phyloP scores from a whole-genome alignment of 37 sponge, comb jelly and placozoan species.

The Haliclona indistincta region DNA sequence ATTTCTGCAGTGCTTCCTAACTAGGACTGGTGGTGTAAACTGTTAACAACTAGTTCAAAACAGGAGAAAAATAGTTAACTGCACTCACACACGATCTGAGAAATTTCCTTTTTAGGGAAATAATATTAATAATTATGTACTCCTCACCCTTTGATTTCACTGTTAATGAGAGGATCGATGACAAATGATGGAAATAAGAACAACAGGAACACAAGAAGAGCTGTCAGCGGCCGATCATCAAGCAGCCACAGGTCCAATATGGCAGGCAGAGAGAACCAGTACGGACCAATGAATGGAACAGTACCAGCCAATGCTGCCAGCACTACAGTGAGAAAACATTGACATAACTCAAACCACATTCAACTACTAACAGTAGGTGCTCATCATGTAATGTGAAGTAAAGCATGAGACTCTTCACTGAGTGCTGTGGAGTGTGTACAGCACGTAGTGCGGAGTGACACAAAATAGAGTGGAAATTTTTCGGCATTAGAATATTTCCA shows the following conservation, averaged over 20 bases:
- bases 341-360: background rate
- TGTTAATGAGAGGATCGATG: conserved; percentile 86
- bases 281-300: conserved; percentile 90
- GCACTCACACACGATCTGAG: background rate
- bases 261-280: conserved; percentile 91
- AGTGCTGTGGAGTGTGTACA: too few species aligned
- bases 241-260: conserved; percentile 90
- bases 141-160: conserved; percentile 89
- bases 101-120: too few species aligned
- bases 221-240: conserved; percentile 52
- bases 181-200: conserved; percentile 83
- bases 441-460: too few species aligned
- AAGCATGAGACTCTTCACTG: too few species aligned
- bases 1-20: too few species aligned
- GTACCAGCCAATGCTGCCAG: conserved; percentile 86
- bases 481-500: too few species aligned
- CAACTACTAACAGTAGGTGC: too few species aligned
- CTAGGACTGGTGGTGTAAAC: too few species aligned
- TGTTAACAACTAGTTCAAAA: too few species aligned
- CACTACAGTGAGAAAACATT: too few species aligned
- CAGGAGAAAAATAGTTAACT: conserved; percentile 4
- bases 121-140: conserved; percentile 1
- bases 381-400: too few species aligned
- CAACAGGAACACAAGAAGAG: conserved; percentile 56
- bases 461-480: too few species aligned